Evolutionary conservation across 2,888 invertebrate species (phyloP).

Genomic region (Macrophya alboannulata): DNA sequence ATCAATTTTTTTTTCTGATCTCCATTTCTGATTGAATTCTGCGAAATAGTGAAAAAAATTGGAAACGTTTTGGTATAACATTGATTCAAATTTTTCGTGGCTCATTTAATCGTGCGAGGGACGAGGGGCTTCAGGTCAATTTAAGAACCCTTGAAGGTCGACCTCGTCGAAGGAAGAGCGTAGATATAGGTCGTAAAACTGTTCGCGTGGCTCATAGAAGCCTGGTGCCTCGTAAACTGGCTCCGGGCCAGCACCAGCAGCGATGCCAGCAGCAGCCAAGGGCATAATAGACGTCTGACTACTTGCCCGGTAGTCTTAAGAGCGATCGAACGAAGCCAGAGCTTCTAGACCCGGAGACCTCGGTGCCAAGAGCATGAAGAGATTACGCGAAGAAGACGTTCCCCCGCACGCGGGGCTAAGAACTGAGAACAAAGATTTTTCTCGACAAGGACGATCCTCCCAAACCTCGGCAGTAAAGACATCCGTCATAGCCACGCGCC

Average conservation of each 20-base stretch:
- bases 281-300: constrained; percentile 54
- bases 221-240: constrained; percentile 55
- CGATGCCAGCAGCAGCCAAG: constrained; percentile 50
- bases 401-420: background rate
- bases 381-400: constrained; percentile 4
- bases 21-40: background rate
- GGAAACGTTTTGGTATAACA: background rate
- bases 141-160: constrained; percentile 12
- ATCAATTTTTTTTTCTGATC: no score
- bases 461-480: constrained; percentile 65
- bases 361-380: constrained; percentile 19
- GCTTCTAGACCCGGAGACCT: background rate
- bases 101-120: background rate
- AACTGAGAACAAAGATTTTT: constrained; percentile 38
- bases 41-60: background rate
- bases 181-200: constrained; percentile 42
- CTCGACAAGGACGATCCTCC: background rate
- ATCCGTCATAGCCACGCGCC: constrained; percentile 76
- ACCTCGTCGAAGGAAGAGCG: background rate
- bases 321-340: constrained; percentile 36
- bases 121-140: background rate
- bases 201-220: constrained; percentile 52
- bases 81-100: constrained; percentile 5
- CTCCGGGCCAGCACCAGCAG: constrained; percentile 51
- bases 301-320: constrained; percentile 55